Conservation (phyloP, 2,113 vertebrate species). For the Catharus bicknelli region DNA sequence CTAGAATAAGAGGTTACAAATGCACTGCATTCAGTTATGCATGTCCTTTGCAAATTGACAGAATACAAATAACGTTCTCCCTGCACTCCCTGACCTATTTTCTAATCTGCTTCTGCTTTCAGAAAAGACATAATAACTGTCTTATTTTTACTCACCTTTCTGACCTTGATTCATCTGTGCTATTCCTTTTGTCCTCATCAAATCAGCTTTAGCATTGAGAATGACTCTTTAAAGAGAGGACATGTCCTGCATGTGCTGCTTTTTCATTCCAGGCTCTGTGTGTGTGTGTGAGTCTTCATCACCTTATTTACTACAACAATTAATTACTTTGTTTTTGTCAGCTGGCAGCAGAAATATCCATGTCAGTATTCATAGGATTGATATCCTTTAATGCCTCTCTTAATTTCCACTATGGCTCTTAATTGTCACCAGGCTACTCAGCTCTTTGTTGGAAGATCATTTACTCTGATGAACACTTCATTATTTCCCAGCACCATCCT, state of each 20-base stretch:
- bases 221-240: conserved; percentile 20
- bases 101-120: conserved; percentile 51
- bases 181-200: conserved; percentile 46
- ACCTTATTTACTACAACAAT: conserved; percentile 6
- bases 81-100: conserved; percentile 47
- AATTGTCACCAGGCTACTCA: not conserved
- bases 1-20: not conserved
- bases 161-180: conserved; percentile 54
- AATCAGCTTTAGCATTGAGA: conserved; percentile 19
- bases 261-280: not conserved
- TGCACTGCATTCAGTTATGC: not conserved
- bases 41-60: conserved; percentile 19
- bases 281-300: not conserved
- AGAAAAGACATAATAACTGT: conserved; percentile 50
- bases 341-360: not conserved
- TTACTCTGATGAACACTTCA: not conserved
- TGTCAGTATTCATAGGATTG: not conserved
- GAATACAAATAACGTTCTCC: conserved; percentile 32
- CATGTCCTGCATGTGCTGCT: not conserved
- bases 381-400: not conserved
- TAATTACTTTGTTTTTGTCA: conserved; percentile 1
- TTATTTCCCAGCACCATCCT: not conserved
- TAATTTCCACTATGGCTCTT: conserved; percentile 17
- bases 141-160: conserved; percentile 59
- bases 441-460: not conserved